Base-by-base conservation (phyloP, 2,113 vertebrate genomes). In the Mixornis gularis region DNA sequence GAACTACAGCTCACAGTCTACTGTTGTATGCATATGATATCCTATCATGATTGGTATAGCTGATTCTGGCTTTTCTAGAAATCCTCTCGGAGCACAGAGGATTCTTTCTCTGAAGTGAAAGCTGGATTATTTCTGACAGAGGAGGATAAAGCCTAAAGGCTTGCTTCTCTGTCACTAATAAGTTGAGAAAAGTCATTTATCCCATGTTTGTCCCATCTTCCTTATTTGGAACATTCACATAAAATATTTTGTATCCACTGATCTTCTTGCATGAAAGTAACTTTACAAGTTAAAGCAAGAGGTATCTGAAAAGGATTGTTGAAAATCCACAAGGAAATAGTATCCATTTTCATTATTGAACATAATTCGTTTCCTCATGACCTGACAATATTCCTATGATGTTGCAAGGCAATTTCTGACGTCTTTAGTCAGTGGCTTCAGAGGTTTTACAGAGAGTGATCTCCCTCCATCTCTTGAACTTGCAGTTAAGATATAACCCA, bases 21-120 rank as follows among this genome's bases (percentile, higher is more conserved):
- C 52, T 64, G n/a, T 32, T 87, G 68, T 55, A 71, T 82, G 40
- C 30, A 48, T 77, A 77, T 44, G 25, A 51, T 79, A 80, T 80
- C 55, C 43, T 66, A 66, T 63, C 68, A 70, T 87, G 59, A 92
- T 73, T 78, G 60, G 38, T 69, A 48, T 59, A 86, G 56, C 46
- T 85, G 79, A 92, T 95, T 91, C 48, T 83, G 77, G 52, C 59
- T 91, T 92, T 82, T 78, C 85, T 88, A 48, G 56, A 85, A 93
- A 89, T 90, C 68, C 43, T 87, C 70, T 83, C 15, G 1, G 14
- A 90, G 51, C 46, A 92, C n/a, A 74, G 51, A 76, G 53, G 43
- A 93, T 91, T 87, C 60, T 77, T 3, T 58, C 21, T 87, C 55
- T 77, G 34, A 87, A 89, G 71, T 91, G 51, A 85, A 77, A 92